Base-by-base conservation (phyloP, 2,113 vertebrate genomes). In the Odobenus rosmarus region DNA sequence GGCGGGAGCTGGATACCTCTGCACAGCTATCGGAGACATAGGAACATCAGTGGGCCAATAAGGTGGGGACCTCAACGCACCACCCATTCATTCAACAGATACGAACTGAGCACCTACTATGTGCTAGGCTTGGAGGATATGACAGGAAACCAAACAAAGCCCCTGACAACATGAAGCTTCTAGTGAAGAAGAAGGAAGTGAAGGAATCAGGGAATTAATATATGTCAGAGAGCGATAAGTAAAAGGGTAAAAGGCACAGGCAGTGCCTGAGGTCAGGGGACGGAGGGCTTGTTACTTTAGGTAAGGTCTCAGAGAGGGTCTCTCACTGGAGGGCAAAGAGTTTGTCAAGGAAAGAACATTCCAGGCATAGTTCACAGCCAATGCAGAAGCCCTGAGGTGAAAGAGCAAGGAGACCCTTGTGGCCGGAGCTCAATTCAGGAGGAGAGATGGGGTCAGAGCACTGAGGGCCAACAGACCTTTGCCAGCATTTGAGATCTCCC, bases 341-440 rank as follows among this genome's bases (percentile, higher is more conserved):
- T 13, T 21, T 62, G 4, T 89, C 59, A 33, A 82, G 31, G 39
- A 51, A 84, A 96, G 46, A 80, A 61, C 84, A 57, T 89, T 88
- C n/a, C 62, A 77, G 77, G 55, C 26, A 86, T 59, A 85, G 51
- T 57, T 90, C 49, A 12, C n/a, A 11, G 49, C 77, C 69, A 51
- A 39, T 4, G 2, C 59, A 28, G 33, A 67, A 57, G 49, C 67
- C 55, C 55, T 46, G 46, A 64, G 62, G 5, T 18, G 11, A 71
- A 74, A 18, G 28, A 33, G 19, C 79, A 39, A 79, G 39, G 46
- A 39, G 19, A 11, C 49, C n/a, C 31, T 59, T 16, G 26, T 7
- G 39, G 15, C 71, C 13, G 6, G 46, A 59, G 71, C 88, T 42
- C 88, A 6, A 0, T 24, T n/a, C 42, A 7, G 28, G 62, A 53